Conservation (phyloP, 2,113 vertebrate genomes). For the Bubo bubo region DNA sequence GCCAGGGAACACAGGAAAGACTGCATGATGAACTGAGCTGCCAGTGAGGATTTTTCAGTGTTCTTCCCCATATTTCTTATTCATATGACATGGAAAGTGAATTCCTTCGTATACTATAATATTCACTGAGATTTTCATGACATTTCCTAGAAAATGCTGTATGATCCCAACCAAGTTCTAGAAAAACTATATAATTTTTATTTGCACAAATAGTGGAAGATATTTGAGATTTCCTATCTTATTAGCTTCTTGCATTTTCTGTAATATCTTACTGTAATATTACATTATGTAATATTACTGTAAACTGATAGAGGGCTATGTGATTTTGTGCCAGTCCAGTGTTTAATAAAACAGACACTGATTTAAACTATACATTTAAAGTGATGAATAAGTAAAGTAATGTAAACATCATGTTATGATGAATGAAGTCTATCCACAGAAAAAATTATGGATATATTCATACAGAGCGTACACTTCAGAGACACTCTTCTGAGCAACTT, state of each 20-base stretch:
- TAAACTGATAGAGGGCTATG: background rate
- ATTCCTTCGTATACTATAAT: background rate
- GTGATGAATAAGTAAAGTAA: background rate
- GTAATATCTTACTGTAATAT: background rate
- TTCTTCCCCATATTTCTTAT: background rate
- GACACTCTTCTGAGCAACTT: background rate
- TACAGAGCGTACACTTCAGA: background rate
- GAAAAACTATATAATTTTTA: background rate
- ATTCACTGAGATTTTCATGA: background rate
- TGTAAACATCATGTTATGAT: background rate
- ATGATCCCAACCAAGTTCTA: background rate
- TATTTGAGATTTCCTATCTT: background rate
- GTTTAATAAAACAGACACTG: background rate
- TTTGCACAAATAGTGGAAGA: background rate
- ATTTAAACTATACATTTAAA: background rate
- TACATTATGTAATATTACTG: too few species aligned
- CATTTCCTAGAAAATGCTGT: background rate
- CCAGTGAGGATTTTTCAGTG: background rate
- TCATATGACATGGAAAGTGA: background rate
- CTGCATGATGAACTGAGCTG: accelerated
- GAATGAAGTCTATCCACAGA: background rate
- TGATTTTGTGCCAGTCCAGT: background rate
- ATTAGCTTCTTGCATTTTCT: background rate
- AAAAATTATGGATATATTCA: background rate
- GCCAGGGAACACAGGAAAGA: background rate